phyloP scores from a whole-genome alignment of 64 coral and sea anemone genomes.

The Stichodactyla mertensii region DNA sequence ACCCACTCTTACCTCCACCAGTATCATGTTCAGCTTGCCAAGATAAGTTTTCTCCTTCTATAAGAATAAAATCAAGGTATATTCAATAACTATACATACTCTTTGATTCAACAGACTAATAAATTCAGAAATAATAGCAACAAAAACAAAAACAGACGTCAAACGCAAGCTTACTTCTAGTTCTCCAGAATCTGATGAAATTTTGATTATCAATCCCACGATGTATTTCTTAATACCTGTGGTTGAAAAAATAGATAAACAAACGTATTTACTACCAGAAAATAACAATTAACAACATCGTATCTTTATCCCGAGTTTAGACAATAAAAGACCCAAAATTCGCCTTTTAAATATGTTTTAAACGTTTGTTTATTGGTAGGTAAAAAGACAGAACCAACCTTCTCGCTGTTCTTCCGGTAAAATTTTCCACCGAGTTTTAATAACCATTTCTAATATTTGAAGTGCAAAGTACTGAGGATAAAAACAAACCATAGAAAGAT shows the following conservation, averaged over 20 bases:
- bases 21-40: conserved; percentile 95
- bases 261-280: not conserved
- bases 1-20: conserved; percentile 72
- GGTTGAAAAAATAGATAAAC: not conserved
- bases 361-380: not conserved
- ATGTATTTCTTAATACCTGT: conserved; percentile 98
- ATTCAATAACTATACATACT: not conserved
- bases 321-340: not conserved
- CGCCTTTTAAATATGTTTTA: not conserved
- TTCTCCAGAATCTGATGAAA: conserved; percentile 69
- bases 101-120: not conserved
- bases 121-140: not conserved
- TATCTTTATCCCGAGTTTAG: not conserved
- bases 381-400: conserved; percentile 39
- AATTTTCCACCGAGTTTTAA: conserved; percentile 98
- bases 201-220: conserved; percentile 97
- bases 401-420: conserved; percentile 89
- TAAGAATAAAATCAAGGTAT: not conserved
- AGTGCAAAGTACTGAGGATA: conserved; percentile 84
- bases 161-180: conserved; percentile 51
- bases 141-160: not conserved
- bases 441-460: conserved; percentile 95
- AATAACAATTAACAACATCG: not conserved
- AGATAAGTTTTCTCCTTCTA: conserved; percentile 98
- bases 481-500: not conserved